A percentile compares a stretch with the other conserved stretches of the same genome.
Evolutionary conservation across 2,797 vertebrate genomes (phyloP).

Genomic region (Typhlichthys subterraneus): DNA sequence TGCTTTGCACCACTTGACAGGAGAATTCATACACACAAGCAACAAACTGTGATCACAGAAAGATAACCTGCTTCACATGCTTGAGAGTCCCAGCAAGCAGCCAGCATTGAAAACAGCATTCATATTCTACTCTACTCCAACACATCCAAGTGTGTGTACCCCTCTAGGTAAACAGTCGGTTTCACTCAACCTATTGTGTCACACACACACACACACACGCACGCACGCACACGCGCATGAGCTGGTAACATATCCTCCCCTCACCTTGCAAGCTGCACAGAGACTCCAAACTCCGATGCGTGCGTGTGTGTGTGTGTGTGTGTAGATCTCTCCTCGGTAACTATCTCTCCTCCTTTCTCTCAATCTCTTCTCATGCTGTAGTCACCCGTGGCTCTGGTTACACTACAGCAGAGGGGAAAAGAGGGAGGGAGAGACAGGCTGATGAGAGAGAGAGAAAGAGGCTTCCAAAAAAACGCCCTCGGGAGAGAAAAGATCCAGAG

Average conservation of each 20-base stretch:
- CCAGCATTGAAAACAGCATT: conserved; percentile 39
- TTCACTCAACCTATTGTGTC: conserved; percentile 22
- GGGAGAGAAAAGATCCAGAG: conserved; percentile 60
- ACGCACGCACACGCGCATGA: conserved; percentile 29
- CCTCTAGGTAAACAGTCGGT: conserved; percentile 36
- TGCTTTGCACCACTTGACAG: conserved; percentile 18
- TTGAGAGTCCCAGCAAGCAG: conserved; percentile 44
- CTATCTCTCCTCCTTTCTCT: conserved; percentile 58
- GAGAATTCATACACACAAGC: conserved; percentile 48
- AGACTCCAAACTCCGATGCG: conserved; percentile 72
- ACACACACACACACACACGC: conserved; percentile 22
- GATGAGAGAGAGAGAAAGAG: conserved; percentile 58
- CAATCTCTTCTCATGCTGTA: conserved; percentile 75
- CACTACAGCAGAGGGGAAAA: conserved; percentile 50
- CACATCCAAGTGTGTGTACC: conserved; percentile 31
- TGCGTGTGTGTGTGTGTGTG: conserved; percentile 43
- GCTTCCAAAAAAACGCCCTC: conserved; percentile 57
- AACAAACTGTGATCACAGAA: conserved; percentile 51
- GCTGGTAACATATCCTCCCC: conserved; percentile 39
- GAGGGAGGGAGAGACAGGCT: conserved; percentile 58
- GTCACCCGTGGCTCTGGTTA: conserved; percentile 73
- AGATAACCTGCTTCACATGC: conserved; percentile 50
- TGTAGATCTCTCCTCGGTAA: conserved; percentile 54
- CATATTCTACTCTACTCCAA: conserved; percentile 34
- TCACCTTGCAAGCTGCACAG: conserved; percentile 69